A percentile compares a stretch with the other conserved stretches of the same genome.
Evolutionary conservation across 2,797 vertebrate species (phyloP).

Genomic region (Bryconaethiops microstoma): DNA sequence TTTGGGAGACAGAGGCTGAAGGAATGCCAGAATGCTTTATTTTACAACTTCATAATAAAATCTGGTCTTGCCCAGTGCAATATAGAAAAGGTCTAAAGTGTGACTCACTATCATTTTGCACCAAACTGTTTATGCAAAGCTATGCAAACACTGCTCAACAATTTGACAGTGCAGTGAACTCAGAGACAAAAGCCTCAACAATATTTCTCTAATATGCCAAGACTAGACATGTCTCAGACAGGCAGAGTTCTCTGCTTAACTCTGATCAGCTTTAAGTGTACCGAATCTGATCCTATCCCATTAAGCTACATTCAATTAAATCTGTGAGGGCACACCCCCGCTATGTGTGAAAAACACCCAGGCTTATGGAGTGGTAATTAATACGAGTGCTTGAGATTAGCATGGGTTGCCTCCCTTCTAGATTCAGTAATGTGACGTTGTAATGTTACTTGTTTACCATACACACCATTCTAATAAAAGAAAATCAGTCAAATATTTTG

Average conservation of each 20-base stretch:
- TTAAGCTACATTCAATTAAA: slow-evolving; percentile 74
- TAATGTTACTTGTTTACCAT: not conserved
- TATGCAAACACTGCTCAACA: not conserved
- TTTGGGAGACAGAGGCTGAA: slow-evolving; percentile 44
- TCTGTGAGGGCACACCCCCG: slow-evolving; percentile 51
- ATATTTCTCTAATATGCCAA: slow-evolving; percentile 39
- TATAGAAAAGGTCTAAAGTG: slow-evolving; percentile 28
- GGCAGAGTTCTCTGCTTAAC: slow-evolving; percentile 24
- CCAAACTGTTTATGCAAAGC: not conserved
- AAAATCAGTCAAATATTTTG: not conserved
- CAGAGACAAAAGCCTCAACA: slow-evolving; percentile 45
- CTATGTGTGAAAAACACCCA: slow-evolving; percentile 67
- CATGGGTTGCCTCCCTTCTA: slow-evolving; percentile 55
- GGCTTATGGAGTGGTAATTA: slow-evolving; percentile 74
- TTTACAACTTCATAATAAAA: not conserved
- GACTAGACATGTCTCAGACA: slow-evolving; percentile 69
- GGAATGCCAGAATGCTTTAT: slow-evolving; percentile 51
- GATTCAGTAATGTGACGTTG: slow-evolving; percentile 60
- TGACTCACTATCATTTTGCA: not conserved
- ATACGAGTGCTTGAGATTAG: slow-evolving; percentile 76
- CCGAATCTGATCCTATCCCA: slow-evolving; percentile 62
- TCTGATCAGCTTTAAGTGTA: slow-evolving; percentile 68
- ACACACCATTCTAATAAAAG: not conserved
- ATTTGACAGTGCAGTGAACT: not conserved
- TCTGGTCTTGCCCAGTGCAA: not conserved